Evolutionary conservation across 2,888 invertebrate genomes (phyloP).

Genomic region (Athrips mouffetella): DNA sequence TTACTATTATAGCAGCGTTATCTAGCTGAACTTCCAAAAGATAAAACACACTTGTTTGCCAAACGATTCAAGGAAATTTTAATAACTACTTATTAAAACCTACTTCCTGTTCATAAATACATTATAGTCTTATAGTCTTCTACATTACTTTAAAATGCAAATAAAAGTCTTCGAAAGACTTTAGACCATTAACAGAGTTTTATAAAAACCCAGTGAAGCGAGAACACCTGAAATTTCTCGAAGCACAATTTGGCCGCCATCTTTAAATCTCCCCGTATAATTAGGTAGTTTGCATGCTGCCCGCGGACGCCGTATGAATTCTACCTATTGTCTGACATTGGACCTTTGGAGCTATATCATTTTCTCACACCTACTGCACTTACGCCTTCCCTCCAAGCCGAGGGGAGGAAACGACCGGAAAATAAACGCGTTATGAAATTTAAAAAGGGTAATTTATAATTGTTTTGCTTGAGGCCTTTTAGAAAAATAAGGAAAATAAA

Average conservation of each 20-base stretch:
- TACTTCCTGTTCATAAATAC: no score
- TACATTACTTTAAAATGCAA: slow-evolving; percentile 1
- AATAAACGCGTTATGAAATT: slow-evolving; percentile 59
- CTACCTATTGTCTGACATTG: slow-evolving; percentile 77
- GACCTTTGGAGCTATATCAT: slow-evolving; percentile 76
- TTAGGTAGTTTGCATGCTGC: slow-evolving; percentile 73
- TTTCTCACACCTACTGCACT: slow-evolving; percentile 64
- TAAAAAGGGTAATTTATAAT: slow-evolving; percentile 42
- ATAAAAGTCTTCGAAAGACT: slow-evolving; percentile 1
- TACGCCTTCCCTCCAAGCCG: slow-evolving; percentile 31
- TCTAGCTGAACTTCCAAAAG: no score
- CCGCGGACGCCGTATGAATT: slow-evolving; percentile 69
- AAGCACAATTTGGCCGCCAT: slow-evolving; percentile 49
- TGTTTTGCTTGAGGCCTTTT: slow-evolving; percentile 16
- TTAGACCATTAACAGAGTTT: slow-evolving; percentile 17
- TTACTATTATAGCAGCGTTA: no score
- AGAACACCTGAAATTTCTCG: slow-evolving; percentile 43
- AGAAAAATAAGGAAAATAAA: background rate
- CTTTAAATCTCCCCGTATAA: slow-evolving; percentile 57
- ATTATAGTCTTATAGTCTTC: background rate
- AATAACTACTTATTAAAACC: no score
- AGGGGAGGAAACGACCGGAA: slow-evolving; percentile 43
- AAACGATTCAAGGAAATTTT: no score
- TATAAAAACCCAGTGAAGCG: slow-evolving; percentile 34
- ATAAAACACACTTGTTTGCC: no score